Conservation (phyloP, 2,797 vertebrate genomes). For the Morus bassanus region DNA sequence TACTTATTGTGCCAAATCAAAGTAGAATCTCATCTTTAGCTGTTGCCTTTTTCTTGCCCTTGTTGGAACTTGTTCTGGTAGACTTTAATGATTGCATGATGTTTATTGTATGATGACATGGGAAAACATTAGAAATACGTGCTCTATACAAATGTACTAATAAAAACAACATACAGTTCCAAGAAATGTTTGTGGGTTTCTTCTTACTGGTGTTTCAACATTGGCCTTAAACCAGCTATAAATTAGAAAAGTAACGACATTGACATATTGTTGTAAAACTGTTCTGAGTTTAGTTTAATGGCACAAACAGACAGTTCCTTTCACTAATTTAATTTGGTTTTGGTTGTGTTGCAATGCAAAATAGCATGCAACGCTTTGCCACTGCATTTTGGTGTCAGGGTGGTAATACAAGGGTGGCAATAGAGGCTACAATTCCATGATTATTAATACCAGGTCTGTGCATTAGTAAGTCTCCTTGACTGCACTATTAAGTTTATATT, state of each 20-base stretch:
- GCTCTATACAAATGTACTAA: background rate
- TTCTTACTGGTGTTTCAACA: background rate
- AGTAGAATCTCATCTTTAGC: background rate
- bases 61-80: background rate
- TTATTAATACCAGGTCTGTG: background rate
- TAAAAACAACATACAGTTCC: background rate
- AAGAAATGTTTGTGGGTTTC: background rate
- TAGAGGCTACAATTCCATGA: background rate
- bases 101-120: background rate
- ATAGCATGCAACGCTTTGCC: background rate
- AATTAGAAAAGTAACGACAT: background rate
- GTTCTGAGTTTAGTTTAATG: background rate
- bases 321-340: background rate
- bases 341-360: background rate
- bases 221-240: background rate
- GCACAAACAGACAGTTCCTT: background rate
- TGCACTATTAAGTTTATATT: background rate
- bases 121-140: background rate
- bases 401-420: background rate
- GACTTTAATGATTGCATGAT: background rate
- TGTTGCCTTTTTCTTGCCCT: background rate
- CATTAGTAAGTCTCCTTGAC: background rate
- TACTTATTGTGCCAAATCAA: background rate
- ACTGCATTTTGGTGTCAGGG: background rate
- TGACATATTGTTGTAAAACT: background rate